Base-by-base conservation (phyloP, 2,888 invertebrate genomes). In the Biston stratarius region DNA sequence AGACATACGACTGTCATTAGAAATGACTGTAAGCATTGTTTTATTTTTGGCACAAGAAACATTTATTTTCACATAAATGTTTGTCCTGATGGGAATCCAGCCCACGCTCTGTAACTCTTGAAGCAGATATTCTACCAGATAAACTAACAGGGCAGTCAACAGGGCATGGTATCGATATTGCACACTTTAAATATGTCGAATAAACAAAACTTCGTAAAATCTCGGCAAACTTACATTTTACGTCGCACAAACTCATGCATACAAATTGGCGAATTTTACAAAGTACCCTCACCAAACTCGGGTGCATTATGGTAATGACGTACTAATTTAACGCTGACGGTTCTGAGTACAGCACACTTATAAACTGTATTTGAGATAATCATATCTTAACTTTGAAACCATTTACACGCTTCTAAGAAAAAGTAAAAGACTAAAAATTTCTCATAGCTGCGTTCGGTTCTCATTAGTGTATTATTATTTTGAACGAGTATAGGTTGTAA, bases 231-330 rank as follows among this genome's bases (percentile, higher is more conserved):
- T 47, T 64, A 68, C 53, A 55, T 58, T 67, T 51, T 65, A 52
- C 64, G 74, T 47, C 57, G 42, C 9, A 34, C 56, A 15, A 64
- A 69, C 79, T 84, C 83, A 85, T 87, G 82, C 83, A 87, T 86
- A 84, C 75, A 84, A 86, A 86, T 84, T 68, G 80, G 73, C 72
- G 70, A 81, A 85, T 89, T 88, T 89, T 86, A 83, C 83, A 84
- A 77, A 72, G 73, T 75, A 77, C 77, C 69, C 64, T 71, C 67
- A 34, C 74, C 67, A 86, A 86, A 83, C 82, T 84, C 80, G 78
- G 83, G 88, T 89, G 86, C 89, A 91, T 91, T 91, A 91, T 89
- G 90, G 79, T 91, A 91, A 91, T 91, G 84, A 83, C 77, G 87
- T 89, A 87, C 89, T 89, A 91, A 90, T 87, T 85, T 83, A 83